phyloP scores from a whole-genome alignment of 2,888 invertebrate genomes.

The Watsonalla binaria region DNA sequence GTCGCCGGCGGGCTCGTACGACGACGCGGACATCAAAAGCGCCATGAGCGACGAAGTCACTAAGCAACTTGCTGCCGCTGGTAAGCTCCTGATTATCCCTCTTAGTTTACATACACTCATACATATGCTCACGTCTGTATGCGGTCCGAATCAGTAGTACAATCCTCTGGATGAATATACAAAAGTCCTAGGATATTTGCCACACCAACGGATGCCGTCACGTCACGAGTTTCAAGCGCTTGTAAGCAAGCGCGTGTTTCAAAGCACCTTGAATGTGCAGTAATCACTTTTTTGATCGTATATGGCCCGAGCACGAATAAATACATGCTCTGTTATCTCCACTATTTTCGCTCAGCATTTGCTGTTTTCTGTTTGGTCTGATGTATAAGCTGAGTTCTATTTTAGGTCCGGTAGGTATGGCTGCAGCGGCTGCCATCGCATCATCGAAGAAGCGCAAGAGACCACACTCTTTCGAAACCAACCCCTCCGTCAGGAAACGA shows the following conservation, averaged over 20 bases:
- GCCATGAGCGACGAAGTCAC: conserved; percentile 96
- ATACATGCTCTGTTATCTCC: too few relatives aligned
- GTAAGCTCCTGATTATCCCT: conserved; percentile 66
- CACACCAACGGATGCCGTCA: too few relatives aligned
- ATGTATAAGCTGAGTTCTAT: neutral
- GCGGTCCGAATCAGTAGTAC: too few relatives aligned
- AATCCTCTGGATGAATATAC: too few relatives aligned
- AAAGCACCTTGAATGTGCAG: too few relatives aligned
- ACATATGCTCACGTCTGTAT: neutral
- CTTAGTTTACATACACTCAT: neutral
- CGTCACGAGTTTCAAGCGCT: too few relatives aligned
- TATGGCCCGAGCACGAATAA: too few relatives aligned
- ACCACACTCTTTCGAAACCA: conserved; percentile 97
- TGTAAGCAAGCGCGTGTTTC: too few relatives aligned
- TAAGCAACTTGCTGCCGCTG: conserved; percentile 96
- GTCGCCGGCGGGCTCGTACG: conserved; percentile 88
- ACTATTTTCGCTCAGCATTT: too few relatives aligned
- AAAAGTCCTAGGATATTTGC: too few relatives aligned
- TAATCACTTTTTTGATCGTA: too few relatives aligned
- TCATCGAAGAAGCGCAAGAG: conserved; percentile 97
- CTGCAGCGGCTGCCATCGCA: conserved; percentile 97
- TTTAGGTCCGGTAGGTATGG: conserved; percentile 94
- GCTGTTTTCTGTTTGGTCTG: too few relatives aligned
- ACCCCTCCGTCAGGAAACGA: conserved; percentile 96
- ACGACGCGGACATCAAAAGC: conserved; percentile 91